A percentile compares a stretch with the other conserved stretches of the same genome.
These are phyloP conservation scores for Cherax quadricarinatus DNA, from an alignment of 1,140 invertebrate genomes.

Conservation along the genomic window DNA sequence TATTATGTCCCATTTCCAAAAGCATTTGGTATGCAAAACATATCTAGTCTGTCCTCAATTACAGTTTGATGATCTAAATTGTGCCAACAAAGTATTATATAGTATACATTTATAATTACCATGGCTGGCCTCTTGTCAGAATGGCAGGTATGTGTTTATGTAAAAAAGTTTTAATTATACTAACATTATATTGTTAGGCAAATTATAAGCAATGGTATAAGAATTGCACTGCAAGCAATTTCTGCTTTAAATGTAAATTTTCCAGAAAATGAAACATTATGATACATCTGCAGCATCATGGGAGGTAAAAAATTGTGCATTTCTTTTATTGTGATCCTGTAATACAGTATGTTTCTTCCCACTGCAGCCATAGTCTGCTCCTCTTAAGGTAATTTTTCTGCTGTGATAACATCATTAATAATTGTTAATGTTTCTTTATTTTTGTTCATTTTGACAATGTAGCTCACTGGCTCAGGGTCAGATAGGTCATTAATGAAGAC, in stretches of 20 bases:
- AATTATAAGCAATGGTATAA: no score
- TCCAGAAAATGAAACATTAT: no score
- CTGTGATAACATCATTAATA: background rate
- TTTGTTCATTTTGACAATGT: background rate
- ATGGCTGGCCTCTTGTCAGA: background rate
- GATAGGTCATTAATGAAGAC: background rate
- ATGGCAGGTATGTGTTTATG: background rate
- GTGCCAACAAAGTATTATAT: background rate
- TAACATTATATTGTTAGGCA: no score
- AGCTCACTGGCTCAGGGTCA: background rate
- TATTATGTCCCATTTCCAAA: no score
- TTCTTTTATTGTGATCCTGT: no score
- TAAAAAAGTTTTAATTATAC: background rate
- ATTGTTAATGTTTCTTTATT: background rate
- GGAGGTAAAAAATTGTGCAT: no score
- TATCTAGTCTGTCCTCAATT: no score
- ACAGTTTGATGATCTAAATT: background rate
- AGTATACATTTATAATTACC: background rate
- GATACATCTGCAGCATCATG: no score
- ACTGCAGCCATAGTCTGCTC: no score
- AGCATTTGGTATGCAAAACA: no score
- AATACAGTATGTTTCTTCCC: no score
- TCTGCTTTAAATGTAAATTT: background rate
- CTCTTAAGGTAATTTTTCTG: no score
- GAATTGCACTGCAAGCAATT: background rate